These are phyloP conservation scores for Tachystola acroxantha DNA, from an alignment of 2,888 invertebrate species.

Conservation along the genomic window DNA sequence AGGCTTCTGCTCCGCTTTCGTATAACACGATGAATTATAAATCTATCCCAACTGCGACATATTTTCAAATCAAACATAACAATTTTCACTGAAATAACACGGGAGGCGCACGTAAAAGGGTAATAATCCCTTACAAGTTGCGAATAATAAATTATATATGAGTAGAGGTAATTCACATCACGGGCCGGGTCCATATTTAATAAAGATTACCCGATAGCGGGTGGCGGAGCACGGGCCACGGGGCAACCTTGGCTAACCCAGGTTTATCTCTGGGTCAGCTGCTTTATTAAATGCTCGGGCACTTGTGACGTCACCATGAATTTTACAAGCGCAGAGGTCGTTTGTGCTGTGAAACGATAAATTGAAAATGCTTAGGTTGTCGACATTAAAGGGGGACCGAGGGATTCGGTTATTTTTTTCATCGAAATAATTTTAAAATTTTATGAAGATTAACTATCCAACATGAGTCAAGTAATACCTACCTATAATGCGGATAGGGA, in stretches of 20 bases:
- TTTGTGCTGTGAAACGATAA: too few relatives aligned
- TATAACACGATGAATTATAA: too few relatives aligned
- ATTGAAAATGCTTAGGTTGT: too few relatives aligned
- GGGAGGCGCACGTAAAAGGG: constrained; percentile 18
- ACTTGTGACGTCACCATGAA: constrained; percentile 2
- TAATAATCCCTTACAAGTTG: constrained; percentile 28
- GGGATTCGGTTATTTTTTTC: too few relatives aligned
- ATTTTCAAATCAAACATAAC: constrained; percentile 1
- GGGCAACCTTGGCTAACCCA: constrained; percentile 16
- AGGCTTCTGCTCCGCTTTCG: too few relatives aligned
- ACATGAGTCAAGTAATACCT: too few relatives aligned
- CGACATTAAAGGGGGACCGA: too few relatives aligned
- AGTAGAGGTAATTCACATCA: constrained; percentile 17
- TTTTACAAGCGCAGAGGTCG: constrained; percentile 12
- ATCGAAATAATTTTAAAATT: too few relatives aligned
- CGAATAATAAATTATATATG: constrained; percentile 29
- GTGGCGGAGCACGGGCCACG: constrained; percentile 13
- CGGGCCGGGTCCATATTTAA: constrained; percentile 28
- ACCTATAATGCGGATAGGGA: too few relatives aligned
- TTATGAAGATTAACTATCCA: too few relatives aligned
- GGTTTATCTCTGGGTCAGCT: constrained; percentile 30
- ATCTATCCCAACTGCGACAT: too few relatives aligned
- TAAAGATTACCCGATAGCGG: constrained; percentile 31
- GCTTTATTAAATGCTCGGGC: constrained; percentile 23
- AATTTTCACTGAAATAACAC: neutral